phyloP scores from a whole-genome alignment of 2,113 vertebrate genomes.

The Ceyx melanurus region DNA sequence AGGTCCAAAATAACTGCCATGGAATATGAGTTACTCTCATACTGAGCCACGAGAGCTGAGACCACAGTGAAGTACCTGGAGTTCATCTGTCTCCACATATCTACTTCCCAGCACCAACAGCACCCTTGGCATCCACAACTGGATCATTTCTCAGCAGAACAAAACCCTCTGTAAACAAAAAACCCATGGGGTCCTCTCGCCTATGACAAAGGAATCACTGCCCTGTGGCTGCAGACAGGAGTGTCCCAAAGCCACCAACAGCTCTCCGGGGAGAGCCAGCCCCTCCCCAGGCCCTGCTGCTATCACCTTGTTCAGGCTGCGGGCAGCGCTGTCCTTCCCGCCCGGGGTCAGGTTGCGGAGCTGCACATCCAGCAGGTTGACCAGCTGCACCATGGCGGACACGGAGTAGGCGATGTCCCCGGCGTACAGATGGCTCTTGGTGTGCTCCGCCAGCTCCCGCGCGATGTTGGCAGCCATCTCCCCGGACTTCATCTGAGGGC shows the following conservation, averaged over 20 bases:
- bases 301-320: conserved; percentile 96
- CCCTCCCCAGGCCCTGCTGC: not conserved
- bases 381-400: conserved; percentile 92
- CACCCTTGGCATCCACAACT: not conserved
- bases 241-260: not conserved
- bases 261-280: not conserved
- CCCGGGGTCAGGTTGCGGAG: conserved; percentile 94
- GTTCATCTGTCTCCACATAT: not conserved
- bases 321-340: conserved; percentile 94
- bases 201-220: not conserved
- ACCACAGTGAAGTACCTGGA: not conserved
- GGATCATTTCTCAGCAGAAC: not conserved
- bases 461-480: conserved; percentile 96
- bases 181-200: not conserved
- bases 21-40: not conserved
- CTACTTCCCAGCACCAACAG: not conserved
- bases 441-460: conserved; percentile 92
- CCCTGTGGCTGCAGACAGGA: not conserved
- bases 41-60: not conserved
- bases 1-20: not conserved
- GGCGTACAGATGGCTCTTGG: conserved; percentile 87
- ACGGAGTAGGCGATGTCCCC: conserved; percentile 94
- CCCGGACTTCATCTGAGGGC: conserved; percentile 84
- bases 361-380: conserved; percentile 93
- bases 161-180: not conserved